Evolutionary conservation across 2,888 invertebrate species (phyloP).

Genomic region (Cheilosia pagana): DNA sequence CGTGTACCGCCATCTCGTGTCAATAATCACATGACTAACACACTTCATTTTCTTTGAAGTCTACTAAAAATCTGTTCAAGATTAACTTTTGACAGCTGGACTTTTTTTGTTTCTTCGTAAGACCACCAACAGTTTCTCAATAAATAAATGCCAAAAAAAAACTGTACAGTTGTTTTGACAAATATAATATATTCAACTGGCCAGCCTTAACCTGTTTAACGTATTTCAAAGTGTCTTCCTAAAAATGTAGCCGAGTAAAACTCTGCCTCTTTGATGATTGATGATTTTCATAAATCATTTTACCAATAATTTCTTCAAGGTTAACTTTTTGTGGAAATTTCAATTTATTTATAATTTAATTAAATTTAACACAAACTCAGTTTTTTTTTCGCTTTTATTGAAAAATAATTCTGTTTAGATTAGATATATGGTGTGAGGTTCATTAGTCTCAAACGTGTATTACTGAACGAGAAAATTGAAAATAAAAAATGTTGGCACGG

Average conservation of each 20-base stretch:
- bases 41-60: neutral
- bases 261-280: neutral
- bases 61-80: neutral
- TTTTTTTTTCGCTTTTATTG: neutral
- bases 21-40: no score
- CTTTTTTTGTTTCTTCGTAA: neutral
- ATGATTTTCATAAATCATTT: constrained; percentile 27
- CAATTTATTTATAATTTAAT: constrained; percentile 34
- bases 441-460: constrained; percentile 12
- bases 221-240: neutral
- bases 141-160: neutral
- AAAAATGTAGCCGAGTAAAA: neutral
- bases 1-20: no score
- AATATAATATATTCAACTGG: neutral
- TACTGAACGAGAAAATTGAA: constrained; percentile 20
- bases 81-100: neutral
- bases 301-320: constrained; percentile 9
- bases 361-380: neutral
- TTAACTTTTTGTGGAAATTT: constrained; percentile 15
- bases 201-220: constrained; percentile 13
- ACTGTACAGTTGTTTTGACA: neutral
- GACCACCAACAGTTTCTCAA: neutral
- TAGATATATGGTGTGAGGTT: constrained; percentile 30
- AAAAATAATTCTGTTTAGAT: constrained; percentile 2
- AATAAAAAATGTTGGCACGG: constrained; percentile 30